These are phyloP conservation scores for Thaumatotibia leucotreta DNA, from an alignment of 1,140 invertebrate species.

Conservation along the genomic window DNA sequence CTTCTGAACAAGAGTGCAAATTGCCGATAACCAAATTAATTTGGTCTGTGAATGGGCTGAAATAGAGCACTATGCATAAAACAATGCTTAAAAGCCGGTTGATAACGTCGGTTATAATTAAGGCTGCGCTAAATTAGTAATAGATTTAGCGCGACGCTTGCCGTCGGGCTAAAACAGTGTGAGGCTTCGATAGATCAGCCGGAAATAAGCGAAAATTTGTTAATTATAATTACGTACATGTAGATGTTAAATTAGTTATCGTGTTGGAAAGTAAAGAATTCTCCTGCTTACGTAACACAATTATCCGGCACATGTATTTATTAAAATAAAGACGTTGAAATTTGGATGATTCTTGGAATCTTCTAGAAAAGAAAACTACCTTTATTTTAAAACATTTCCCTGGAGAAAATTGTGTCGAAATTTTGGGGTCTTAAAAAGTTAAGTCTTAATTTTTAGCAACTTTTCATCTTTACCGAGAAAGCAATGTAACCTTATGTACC, in stretches of 20 bases:
- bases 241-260: not conserved
- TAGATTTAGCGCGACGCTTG: not conserved
- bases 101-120: not conserved
- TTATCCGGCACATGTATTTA: no score
- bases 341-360: no score
- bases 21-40: not conserved
- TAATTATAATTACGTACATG: not conserved
- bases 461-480: no score
- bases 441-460: no score
- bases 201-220: not conserved
- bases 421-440: no score
- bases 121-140: not conserved
- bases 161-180: not conserved
- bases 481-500: no score
- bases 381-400: no score
- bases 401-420: no score
- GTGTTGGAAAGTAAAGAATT: no score
- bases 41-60: not conserved
- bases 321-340: no score
- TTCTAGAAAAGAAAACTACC: no score
- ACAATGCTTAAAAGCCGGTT: not conserved
- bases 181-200: not conserved
- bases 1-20: not conserved
- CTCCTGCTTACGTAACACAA: no score
- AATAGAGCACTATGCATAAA: not conserved